Conservation (phyloP, 1,140 invertebrate genomes). For the Drosophila parvula region DNA sequence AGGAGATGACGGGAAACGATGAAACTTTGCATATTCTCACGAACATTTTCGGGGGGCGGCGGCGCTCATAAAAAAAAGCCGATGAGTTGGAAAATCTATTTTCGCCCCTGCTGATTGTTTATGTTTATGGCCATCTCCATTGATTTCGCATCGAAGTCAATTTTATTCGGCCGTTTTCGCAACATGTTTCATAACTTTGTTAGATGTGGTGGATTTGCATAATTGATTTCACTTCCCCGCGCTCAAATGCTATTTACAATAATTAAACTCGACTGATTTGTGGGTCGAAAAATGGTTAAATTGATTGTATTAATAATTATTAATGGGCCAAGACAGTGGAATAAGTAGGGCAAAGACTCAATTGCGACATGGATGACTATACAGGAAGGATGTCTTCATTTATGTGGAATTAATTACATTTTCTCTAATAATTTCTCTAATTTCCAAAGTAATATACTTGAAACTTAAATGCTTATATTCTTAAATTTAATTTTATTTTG, state of each 20-base stretch:
- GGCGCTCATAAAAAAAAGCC: conserved; percentile 46
- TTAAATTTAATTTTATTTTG: background rate
- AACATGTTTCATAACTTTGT: conserved; percentile 39
- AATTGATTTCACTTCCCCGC: conserved; percentile 43
- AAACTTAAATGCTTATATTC: too few relatives aligned
- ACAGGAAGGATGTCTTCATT: background rate
- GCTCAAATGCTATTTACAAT: conserved; percentile 47
- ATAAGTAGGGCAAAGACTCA: conserved; percentile 1
- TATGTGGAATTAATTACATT: background rate
- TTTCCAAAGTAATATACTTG: background rate
- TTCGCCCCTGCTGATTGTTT: conserved; percentile 68
- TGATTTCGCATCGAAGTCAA: conserved; percentile 58
- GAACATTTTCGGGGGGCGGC: conserved; percentile 37
- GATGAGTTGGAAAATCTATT: conserved; percentile 74
- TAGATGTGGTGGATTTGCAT: conserved; percentile 48
- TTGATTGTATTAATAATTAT: conserved; percentile 64
- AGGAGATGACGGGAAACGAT: conserved; percentile 27
- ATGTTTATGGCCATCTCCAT: conserved; percentile 65
- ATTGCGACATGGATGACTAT: background rate
- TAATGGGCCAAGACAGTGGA: conserved; percentile 15
- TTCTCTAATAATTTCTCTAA: background rate
- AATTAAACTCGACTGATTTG: conserved; percentile 47
- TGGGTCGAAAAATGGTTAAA: conserved; percentile 39
- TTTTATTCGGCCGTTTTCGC: conserved; percentile 35
- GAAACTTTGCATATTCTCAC: conserved; percentile 75